These are phyloP conservation scores for Agonopterix heracliana DNA, from an alignment of 2,888 invertebrate genomes.

Conservation along the genomic window DNA sequence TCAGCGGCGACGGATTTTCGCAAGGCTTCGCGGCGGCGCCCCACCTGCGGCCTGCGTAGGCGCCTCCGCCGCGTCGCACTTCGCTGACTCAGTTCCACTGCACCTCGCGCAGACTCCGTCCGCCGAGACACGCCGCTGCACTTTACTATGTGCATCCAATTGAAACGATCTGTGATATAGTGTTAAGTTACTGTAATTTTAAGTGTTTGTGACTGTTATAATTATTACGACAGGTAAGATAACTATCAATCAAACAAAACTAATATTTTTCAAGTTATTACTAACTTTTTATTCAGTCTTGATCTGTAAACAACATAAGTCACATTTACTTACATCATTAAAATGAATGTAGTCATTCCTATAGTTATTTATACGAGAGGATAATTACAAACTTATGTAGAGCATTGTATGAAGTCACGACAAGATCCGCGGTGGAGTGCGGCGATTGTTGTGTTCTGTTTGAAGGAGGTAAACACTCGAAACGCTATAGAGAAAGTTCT, in stretches of 20 bases:
- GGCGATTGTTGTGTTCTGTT: constrained; percentile 42
- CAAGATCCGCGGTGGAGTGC: constrained; percentile 22
- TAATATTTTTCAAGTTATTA: no score
- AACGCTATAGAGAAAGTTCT: constrained; percentile 44
- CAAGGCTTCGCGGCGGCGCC: constrained; percentile 58
- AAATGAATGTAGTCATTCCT: no score
- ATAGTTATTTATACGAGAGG: neutral
- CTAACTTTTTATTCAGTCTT: no score
- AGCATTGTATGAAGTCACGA: constrained; percentile 21
- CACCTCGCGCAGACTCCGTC: constrained; percentile 42
- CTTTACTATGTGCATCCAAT: constrained; percentile 52
- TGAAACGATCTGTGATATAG: constrained; percentile 69
- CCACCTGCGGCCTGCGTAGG: constrained; percentile 44
- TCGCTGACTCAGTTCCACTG: constrained; percentile 37
- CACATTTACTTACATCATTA: no score
- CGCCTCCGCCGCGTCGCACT: constrained; percentile 44
- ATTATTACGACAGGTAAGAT: constrained; percentile 41
- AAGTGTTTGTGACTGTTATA: constrained; percentile 32
- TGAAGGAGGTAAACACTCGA: constrained; percentile 32
- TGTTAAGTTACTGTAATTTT: constrained; percentile 56
- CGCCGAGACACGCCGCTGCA: constrained; percentile 31
- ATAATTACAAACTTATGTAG: neutral
- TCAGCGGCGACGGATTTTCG: constrained; percentile 47
- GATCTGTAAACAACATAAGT: no score
- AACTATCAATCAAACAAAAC: constrained; percentile 1